Base-by-base conservation (phyloP, 2,113 vertebrate genomes). In the Forbesichthys agassizii region DNA sequence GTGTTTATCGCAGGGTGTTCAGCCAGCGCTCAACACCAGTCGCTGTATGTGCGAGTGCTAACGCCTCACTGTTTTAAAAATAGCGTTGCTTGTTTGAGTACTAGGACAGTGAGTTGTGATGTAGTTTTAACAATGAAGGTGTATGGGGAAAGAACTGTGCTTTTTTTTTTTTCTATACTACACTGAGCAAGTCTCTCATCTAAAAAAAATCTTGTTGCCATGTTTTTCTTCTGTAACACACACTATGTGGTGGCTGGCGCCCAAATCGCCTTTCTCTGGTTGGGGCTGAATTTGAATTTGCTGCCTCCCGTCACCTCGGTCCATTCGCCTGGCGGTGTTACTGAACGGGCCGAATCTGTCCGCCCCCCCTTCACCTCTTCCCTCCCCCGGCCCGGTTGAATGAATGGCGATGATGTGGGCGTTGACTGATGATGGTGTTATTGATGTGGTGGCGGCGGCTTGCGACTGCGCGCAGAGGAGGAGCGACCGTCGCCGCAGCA, bases 181-280 rank as follows among this genome's bases (percentile, higher is more conserved):
- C 79, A 81, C 90, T 93, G 84, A 93, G 95, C 91, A 93, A 96
- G 93, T 95, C 92, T 96, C 94, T 95, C 96, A 96, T 96, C 96
- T 99, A 94, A 96, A 98, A 96, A 97, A 99, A 96, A 97, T 96
- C 92, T 88, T 99, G 96, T 98, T 99, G 97, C 97, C 96, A 96
- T 99, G 96, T 99, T 96, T 98, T 96, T 98, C 95, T 98, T 93
- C 96, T 97, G 96, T 98, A 98, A 98, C 95, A 95, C 96, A 97
- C 96, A 98, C 96, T 96, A 93, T 93, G 96, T 96, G 97, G 96
- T 92, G 96, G 88, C 86, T 91, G 96, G 78, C 84, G 86, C 86
- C 95, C 96, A 96, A 95, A 95, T 95, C n/a, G 95, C 94, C 93
- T 95, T 95, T 96, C 96, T 95, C 96, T 91, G 90, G 88, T 79